Percentiles rank a stretch among this genome's conserved stretches.
Evolutionary conservation across 2,888 invertebrate species (phyloP).

Genomic region (Geotrupes spiniger): DNA sequence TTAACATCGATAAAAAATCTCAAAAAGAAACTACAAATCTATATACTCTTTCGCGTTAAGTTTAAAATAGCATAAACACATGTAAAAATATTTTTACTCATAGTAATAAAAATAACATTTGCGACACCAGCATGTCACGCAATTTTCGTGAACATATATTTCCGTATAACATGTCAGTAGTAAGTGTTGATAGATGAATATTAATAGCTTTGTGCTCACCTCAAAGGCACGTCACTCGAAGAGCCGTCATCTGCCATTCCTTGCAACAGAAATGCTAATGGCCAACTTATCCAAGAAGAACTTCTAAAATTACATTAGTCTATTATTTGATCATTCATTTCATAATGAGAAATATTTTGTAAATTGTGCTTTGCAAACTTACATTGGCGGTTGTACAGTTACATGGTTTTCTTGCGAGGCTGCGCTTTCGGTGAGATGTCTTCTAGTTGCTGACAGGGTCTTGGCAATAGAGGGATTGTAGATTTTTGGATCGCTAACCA

Average conservation of each 20-base stretch:
- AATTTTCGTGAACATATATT: no score
- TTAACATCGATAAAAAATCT: no score
- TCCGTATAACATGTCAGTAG: no score
- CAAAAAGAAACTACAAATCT: no score
- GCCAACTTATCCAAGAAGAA: constrained; percentile 91
- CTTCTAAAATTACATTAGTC: constrained; percentile 51
- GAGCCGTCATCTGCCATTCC: constrained; percentile 66
- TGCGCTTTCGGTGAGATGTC: constrained; percentile 55
- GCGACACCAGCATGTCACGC: no score
- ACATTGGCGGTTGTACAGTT: constrained; percentile 50
- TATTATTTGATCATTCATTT: constrained; percentile 1
- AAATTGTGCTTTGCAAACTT: constrained; percentile 34
- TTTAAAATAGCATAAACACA: no score
- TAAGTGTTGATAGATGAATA: no score
- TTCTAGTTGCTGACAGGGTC: constrained; percentile 61
- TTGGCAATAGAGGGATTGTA: constrained; percentile 89
- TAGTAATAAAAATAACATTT: no score
- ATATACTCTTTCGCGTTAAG: no score
- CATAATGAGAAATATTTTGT: background rate
- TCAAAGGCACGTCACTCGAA: constrained; percentile 71
- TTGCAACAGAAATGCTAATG: constrained; percentile 83
- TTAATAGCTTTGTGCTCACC: constrained; percentile 59
- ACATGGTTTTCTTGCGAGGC: constrained; percentile 49
- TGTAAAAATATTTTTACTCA: no score
- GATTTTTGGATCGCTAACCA: constrained; percentile 97